Evolutionary conservation across 2,888 invertebrate species (phyloP).

Genomic region (Opisthograptis luteolata): DNA sequence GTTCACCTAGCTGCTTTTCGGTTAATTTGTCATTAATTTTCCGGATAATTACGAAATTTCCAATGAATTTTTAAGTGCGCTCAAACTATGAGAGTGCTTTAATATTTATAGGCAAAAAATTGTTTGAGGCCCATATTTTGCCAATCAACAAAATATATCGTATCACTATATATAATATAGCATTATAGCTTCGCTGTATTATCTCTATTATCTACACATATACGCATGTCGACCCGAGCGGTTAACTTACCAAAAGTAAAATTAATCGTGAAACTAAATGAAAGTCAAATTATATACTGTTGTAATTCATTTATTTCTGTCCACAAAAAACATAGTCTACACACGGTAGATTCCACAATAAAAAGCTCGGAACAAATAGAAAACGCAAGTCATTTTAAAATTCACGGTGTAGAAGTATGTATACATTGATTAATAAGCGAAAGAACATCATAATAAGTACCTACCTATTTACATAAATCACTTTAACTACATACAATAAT

Average conservation of each 20-base stretch:
- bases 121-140: too few species aligned
- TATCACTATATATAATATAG: too few species aligned
- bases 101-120: too few species aligned
- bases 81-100: too few species aligned
- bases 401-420: background rate
- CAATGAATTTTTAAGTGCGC: background rate
- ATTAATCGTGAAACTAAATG: too few species aligned
- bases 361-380: constrained; percentile 10
- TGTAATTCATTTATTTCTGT: constrained; percentile 6
- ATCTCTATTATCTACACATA: too few species aligned
- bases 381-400: constrained; percentile 7
- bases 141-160: too few species aligned
- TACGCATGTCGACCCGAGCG: too few species aligned
- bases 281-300: background rate
- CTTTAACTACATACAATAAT: background rate
- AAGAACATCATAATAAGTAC: constrained; percentile 1
- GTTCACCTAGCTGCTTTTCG: background rate
- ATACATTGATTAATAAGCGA: background rate
- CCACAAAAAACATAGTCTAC: constrained; percentile 8
- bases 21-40: background rate
- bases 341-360: constrained; percentile 3
- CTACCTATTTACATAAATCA: constrained; percentile 12
- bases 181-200: too few species aligned
- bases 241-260: too few species aligned
- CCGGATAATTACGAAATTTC: background rate